Evolutionary conservation across 1,140 invertebrate genomes (phyloP).

Genomic region (Sarcophaga peregrina): DNA sequence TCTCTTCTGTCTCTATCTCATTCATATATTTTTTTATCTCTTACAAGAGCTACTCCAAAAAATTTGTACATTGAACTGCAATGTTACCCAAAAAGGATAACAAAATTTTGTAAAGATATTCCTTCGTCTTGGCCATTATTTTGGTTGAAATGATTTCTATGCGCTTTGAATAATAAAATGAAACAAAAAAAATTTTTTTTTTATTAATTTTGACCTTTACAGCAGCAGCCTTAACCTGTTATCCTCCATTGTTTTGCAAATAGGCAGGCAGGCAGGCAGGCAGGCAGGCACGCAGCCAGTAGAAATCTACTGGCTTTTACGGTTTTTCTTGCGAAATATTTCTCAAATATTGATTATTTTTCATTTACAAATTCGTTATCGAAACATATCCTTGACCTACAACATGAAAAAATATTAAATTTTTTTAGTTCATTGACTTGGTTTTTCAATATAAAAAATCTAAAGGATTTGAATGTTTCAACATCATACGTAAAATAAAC

Average conservation of each 20-base stretch:
- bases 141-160: constrained; percentile 26
- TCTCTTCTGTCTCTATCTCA: background rate
- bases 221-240: background rate
- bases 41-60: background rate
- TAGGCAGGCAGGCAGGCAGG: background rate
- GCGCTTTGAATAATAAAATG: constrained; percentile 23
- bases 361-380: background rate
- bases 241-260: constrained; percentile 8
- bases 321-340: background rate
- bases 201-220: constrained; percentile 29
- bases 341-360: constrained; percentile 9
- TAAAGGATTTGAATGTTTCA: too few species aligned
- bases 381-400: constrained; percentile 19
- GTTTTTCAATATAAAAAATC: too few species aligned
- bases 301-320: background rate
- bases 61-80: constrained; percentile 24
- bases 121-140: background rate
- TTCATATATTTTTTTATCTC: background rate
- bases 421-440: background rate
- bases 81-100: background rate
- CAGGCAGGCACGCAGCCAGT: background rate
- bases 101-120: background rate
- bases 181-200: background rate
- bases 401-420: background rate
- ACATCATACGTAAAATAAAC: too few species aligned